phyloP scores from a whole-genome alignment of 2,888 invertebrate genomes.

The Mimumesa dahlbomi region DNA sequence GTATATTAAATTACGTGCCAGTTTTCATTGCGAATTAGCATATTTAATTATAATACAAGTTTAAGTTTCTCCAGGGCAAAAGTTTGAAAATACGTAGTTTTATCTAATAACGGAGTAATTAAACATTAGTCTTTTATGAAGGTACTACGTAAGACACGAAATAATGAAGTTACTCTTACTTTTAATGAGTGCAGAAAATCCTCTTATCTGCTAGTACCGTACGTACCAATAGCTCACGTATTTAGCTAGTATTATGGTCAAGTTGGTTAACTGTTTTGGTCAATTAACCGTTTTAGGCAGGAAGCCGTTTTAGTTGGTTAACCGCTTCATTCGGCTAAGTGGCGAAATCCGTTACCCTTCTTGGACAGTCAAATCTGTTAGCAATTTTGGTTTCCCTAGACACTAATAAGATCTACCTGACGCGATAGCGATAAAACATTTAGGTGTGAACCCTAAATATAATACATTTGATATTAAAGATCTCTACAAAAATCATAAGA shows the following conservation, averaged over 20 bases:
- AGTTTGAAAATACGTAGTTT: too few species aligned
- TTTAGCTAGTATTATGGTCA: conserved; percentile 8
- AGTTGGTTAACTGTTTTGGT: conserved; percentile 26
- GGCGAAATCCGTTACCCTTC: conserved; percentile 36
- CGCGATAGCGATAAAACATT: too few species aligned
- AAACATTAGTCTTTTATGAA: background rate
- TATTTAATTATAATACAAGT: too few species aligned
- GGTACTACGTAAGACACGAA: background rate
- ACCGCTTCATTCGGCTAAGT: conserved; percentile 26
- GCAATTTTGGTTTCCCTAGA: conserved; percentile 1
- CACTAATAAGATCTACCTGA: too few species aligned
- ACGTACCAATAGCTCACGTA: conserved; percentile 5
- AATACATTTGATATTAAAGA: too few species aligned
- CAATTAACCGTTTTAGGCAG: conserved; percentile 34
- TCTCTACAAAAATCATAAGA: too few species aligned
- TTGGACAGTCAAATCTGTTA: conserved; percentile 11
- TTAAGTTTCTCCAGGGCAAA: too few species aligned
- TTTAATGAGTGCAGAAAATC: background rate
- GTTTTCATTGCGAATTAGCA: too few species aligned
- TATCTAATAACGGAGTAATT: too few species aligned
- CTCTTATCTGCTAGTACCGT: background rate
- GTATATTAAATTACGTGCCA: too few species aligned
- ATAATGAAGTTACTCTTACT: background rate
- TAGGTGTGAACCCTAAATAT: too few species aligned
- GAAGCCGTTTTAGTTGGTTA: conserved; percentile 6